Evolutionary conservation across 92 coral and sea anemone genomes (phyloP).

Genomic region (Palythoa heliodiscus): DNA sequence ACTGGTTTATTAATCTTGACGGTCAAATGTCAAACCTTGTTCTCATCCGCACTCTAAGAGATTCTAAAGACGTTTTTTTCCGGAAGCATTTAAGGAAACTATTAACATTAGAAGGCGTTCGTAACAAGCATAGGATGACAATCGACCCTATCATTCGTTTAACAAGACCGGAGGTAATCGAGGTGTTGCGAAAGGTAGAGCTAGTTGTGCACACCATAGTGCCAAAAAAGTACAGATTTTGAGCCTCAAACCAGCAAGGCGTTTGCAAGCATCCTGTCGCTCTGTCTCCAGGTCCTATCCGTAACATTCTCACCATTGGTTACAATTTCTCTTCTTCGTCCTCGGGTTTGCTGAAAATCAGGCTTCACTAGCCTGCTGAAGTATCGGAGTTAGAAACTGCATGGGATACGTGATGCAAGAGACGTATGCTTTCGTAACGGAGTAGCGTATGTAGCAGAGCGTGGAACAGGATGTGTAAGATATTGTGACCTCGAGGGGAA

Average conservation of each 20-base stretch:
- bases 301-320: constrained; percentile 53
- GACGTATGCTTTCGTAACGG: constrained; percentile 48
- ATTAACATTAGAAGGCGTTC: constrained; percentile 62
- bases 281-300: constrained; percentile 54
- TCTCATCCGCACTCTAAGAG: constrained; percentile 51
- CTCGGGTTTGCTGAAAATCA: constrained; percentile 28
- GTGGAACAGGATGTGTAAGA: constrained; percentile 34
- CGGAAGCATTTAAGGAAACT: constrained; percentile 44
- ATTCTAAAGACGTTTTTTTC: constrained; percentile 37
- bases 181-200: constrained; percentile 50
- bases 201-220: constrained; percentile 64
- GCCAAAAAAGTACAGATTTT: constrained; percentile 69
- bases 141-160: constrained; percentile 44
- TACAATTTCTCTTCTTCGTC: constrained; percentile 47
- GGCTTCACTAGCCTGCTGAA: constrained; percentile 52
- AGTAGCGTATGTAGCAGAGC: constrained; percentile 51
- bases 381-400: constrained; percentile 36
- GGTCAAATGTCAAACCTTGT: not conserved
- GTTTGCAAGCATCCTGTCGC: constrained; percentile 66
- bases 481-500: constrained; percentile 47
- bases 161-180: constrained; percentile 50
- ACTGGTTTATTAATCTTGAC: constrained; percentile 61
- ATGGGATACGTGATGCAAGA: constrained; percentile 45
- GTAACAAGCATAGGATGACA: constrained; percentile 17
- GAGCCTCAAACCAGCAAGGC: constrained; percentile 58